phyloP scores from a whole-genome alignment of 2,888 invertebrate genomes.

The Perdita meconis region DNA sequence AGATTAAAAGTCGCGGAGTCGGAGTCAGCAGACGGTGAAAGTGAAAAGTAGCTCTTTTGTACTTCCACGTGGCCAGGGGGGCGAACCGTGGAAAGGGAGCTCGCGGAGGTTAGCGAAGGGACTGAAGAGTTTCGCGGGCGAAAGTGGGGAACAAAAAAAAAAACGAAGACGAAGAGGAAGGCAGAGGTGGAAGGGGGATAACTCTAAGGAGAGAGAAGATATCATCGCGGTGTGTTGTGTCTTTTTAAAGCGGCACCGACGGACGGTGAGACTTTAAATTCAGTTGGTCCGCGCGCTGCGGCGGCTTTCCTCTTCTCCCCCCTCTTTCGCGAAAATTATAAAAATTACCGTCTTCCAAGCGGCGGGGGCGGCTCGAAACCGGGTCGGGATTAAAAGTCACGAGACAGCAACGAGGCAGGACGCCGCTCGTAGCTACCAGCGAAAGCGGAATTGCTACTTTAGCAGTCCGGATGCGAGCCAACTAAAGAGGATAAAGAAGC shows the following conservation, averaged over 20 bases:
- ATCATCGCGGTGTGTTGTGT: slow-evolving; percentile 16
- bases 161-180: not conserved
- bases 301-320: slow-evolving; percentile 10
- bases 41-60: slow-evolving; percentile 65
- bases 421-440: slow-evolving; percentile 21
- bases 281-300: slow-evolving; percentile 16
- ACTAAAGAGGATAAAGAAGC: slow-evolving; percentile 65
- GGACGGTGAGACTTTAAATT: slow-evolving; percentile 59
- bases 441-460: slow-evolving; percentile 65
- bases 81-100: not conserved
- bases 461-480: slow-evolving; percentile 55
- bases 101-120: not conserved
- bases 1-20: slow-evolving; percentile 68
- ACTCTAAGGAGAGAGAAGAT: not conserved
- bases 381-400: slow-evolving; percentile 70
- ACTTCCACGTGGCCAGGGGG: slow-evolving; percentile 39
- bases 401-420: slow-evolving; percentile 51
- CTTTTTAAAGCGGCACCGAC: slow-evolving; percentile 43
- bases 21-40: slow-evolving; percentile 63
- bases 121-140: slow-evolving; percentile 35
- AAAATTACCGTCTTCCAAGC: slow-evolving; percentile 59
- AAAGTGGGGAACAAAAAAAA: not conserved
- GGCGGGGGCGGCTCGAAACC: slow-evolving; percentile 27
- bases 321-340: slow-evolving; percentile 54
- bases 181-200: slow-evolving; percentile 16